Evolutionary conservation across 1,140 invertebrate species (phyloP).

Genomic region (Hypothenemus hampei): DNA sequence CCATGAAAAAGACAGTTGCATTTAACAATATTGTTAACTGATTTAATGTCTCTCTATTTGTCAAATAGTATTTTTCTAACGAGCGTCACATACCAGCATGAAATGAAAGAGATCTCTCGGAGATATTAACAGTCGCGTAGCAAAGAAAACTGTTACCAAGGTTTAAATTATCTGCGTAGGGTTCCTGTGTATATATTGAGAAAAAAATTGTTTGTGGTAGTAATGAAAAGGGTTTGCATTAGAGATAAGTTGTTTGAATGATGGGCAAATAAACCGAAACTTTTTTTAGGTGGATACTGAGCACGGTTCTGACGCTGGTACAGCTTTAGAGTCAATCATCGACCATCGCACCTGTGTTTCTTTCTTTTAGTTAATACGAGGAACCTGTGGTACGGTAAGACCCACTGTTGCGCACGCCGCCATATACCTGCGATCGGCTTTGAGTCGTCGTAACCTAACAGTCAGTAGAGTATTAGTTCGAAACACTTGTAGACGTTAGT

Average conservation of each 20-base stretch:
- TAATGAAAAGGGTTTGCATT: too few relatives aligned
- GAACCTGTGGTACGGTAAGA: constrained; percentile 24
- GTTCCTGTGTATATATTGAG: too few relatives aligned
- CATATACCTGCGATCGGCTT: constrained; percentile 39
- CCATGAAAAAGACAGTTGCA: too few relatives aligned
- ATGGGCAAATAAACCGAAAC: too few relatives aligned
- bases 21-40: too few relatives aligned
- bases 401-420: constrained; percentile 29
- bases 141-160: not conserved
- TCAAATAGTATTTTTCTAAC: too few relatives aligned
- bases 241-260: too few relatives aligned
- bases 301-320: constrained; percentile 36
- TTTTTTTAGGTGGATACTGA: too few relatives aligned
- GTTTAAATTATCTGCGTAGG: too few relatives aligned
- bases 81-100: too few relatives aligned
- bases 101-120: not conserved
- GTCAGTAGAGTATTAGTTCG: constrained; percentile 47
- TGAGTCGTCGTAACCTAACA: constrained; percentile 41
- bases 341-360: constrained; percentile 32
- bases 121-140: constrained; percentile 2
- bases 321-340: constrained; percentile 34
- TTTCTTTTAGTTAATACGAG: constrained; percentile 27
- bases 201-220: too few relatives aligned
- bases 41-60: too few relatives aligned
- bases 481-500: constrained; percentile 47